Conservation (phyloP, 2,888 invertebrate genomes). For the Asteroscopus sphinx region DNA sequence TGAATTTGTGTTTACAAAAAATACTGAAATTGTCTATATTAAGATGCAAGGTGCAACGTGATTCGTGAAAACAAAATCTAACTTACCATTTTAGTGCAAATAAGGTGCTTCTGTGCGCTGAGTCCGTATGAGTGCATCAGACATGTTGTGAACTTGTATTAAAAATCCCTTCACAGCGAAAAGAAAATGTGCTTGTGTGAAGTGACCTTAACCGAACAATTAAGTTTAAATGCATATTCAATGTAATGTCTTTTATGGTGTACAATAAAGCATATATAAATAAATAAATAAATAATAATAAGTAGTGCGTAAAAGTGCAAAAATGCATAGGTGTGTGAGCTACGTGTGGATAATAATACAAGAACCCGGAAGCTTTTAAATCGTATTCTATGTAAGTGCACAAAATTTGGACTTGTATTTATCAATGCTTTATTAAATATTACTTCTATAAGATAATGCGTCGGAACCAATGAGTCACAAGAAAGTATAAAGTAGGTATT, state of each 20-base stretch:
- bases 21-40: neutral
- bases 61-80: conserved; percentile 17
- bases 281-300: no score
- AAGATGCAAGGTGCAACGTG: neutral
- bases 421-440: no score
- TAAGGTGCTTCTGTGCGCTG: conserved; percentile 21
- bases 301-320: conserved; percentile 16
- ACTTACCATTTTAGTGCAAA: conserved; percentile 38
- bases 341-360: neutral
- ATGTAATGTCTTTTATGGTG: no score
- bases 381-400: no score
- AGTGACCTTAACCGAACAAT: conserved; percentile 13
- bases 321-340: neutral
- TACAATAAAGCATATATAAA: no score
- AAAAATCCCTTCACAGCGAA: neutral
- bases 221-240: no score
- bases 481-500: no score
- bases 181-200: conserved; percentile 5
- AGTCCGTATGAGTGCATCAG: conserved; percentile 24
- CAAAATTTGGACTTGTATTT: no score
- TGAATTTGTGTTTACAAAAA: neutral
- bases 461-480: no score
- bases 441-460: no score
- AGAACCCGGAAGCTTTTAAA: no score
- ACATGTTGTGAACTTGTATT: neutral